Conservation (phyloP, 2,888 invertebrate species). For the Octonoba sinensis region DNA sequence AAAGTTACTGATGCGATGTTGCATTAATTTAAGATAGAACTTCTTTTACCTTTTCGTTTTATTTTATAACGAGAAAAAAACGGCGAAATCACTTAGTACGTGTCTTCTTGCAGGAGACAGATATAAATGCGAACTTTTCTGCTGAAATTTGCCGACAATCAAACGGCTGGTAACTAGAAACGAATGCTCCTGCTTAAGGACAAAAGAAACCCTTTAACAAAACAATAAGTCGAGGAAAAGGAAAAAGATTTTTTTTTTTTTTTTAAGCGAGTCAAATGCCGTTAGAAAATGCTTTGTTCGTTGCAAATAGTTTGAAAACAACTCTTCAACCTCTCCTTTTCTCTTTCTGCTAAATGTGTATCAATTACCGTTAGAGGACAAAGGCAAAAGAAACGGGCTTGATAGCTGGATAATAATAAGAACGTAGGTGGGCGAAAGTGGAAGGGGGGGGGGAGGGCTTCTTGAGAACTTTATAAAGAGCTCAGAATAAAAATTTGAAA, state of each 20-base stretch:
- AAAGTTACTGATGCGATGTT: conserved; percentile 45
- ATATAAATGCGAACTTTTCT: conserved; percentile 50
- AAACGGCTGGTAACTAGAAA: conserved; percentile 27
- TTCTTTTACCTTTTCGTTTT: conserved; percentile 39
- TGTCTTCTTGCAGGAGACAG: conserved; percentile 29
- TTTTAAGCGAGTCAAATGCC: conserved; percentile 20
- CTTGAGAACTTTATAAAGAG: conserved; percentile 34
- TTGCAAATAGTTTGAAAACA: conserved; percentile 59
- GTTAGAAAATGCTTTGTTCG: conserved; percentile 49
- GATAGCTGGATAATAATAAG: conserved; percentile 25
- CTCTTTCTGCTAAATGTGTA: conserved; percentile 52
- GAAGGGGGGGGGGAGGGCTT: conserved; percentile 14
- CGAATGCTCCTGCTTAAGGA: conserved; percentile 41
- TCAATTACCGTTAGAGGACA: conserved; percentile 43
- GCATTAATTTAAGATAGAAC: conserved; percentile 54
- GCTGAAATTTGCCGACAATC: conserved; percentile 47
- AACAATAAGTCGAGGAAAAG: conserved; percentile 36
- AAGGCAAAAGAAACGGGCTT: conserved; percentile 15
- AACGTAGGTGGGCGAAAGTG: conserved; percentile 7
- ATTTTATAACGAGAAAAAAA: conserved; percentile 40
- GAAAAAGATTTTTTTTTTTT: neutral
- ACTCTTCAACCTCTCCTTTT: conserved; percentile 43
- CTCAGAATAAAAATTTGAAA: conserved; percentile 34
- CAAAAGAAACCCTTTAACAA: conserved; percentile 52
- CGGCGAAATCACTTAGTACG: conserved; percentile 45